Evolutionary conservation across 2,888 invertebrate species (phyloP), one percentile per base, ranked within the genome.

Genomic region (Serripes groenlandicus): DNA sequence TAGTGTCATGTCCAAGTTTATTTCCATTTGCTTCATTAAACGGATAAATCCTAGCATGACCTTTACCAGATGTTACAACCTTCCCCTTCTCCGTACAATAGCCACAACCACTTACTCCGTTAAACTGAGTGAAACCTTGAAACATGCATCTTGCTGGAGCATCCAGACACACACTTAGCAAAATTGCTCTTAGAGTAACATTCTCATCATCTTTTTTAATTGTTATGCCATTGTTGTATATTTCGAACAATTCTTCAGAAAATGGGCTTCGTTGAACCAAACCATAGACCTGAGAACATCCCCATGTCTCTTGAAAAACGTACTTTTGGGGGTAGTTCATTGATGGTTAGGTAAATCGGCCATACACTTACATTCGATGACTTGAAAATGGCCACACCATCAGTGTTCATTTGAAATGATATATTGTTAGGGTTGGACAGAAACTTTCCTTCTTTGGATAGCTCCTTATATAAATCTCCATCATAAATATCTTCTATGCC

Each of bases 61-160:
- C 42, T 15, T 42, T 42, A 11, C 42, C 42, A 42, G 42, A 42
- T 42, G 42, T 15, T 11, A 42, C 56, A 23, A 56, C 23, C 11
- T 62, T 56, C 26, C 56, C 56, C n/a, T 56, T 56, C 56, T 56
- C 56, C 26, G n/a, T 15, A 26, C 56, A 56, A n/a, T 56, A 56
- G 7, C 56, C 56, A 56, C 56, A 56, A 15, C 56, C 56, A 56
- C n/a, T 15, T n/a, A 15, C 56, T n/a, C 56, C 56, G n/a, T 56
- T 56, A 26, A 56, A 56, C 56, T 56, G 56, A 9, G 56, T 56
- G 5, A 56, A 56, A n/a, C 56, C 56, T 56, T 56, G 56, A 56
- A 56, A 56, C 42, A 42, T 42, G 15, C 42, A 42, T 42, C 42
- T 42, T 42, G 42, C 42, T 42, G 42, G 42, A 42, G 42, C 42